These are phyloP conservation scores for Trachelipus rathkii DNA, from an alignment of 1,140 invertebrate genomes.

Conservation along the genomic window DNA sequence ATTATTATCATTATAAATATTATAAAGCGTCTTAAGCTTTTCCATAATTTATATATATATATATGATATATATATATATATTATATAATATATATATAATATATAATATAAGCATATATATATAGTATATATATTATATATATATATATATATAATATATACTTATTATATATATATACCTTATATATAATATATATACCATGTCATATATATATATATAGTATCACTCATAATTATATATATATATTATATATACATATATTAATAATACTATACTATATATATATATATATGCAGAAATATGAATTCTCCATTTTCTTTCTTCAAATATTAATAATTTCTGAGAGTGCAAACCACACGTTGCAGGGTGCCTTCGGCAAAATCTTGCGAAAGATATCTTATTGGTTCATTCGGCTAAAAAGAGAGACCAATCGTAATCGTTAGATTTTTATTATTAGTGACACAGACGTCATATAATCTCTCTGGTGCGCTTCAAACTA, in stretches of 20 bases:
- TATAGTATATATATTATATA: not conserved
- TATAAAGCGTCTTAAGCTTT: no score
- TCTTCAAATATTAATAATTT: no score
- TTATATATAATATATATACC: no score
- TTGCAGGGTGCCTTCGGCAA: not conserved
- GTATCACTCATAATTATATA: no score
- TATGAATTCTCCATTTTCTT: no score
- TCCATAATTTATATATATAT: not conserved
- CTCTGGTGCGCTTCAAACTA: not conserved
- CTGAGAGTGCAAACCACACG: not conserved
- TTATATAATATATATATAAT: constrained; percentile 15
- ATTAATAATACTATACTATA: no score
- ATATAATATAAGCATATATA: not conserved
- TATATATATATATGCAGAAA: no score
- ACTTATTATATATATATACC: no score
- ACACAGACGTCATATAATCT: not conserved
- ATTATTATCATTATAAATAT: no score
- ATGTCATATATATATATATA: no score
- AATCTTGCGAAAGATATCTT: not conserved
- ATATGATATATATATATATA: not conserved
- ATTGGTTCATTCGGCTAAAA: not conserved
- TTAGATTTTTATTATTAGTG: not conserved
- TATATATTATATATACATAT: no score
- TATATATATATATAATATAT: no score
- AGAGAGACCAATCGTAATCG: not conserved